A percentile compares a stretch with the other conserved stretches of the same genome.
These are phyloP conservation scores for Saiga tatarica DNA, from an alignment of 2,113 vertebrate genomes.

Conservation along the genomic window DNA sequence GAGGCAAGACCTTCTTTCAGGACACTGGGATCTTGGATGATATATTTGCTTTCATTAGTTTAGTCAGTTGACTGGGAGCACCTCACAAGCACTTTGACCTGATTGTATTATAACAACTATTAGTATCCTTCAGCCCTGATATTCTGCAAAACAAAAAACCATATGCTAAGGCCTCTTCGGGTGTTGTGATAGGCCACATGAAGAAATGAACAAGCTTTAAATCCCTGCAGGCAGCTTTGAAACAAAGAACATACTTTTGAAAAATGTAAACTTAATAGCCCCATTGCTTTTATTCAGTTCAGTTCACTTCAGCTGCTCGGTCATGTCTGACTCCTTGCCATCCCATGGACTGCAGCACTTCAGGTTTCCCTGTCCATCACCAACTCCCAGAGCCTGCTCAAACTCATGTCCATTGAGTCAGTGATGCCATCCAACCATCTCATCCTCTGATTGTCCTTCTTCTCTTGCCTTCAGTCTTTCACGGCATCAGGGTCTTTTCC, in stretches of 20 bases:
- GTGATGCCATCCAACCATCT: not conserved
- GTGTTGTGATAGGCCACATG: not conserved
- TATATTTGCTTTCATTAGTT: not conserved
- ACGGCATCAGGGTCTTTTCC: not conserved
- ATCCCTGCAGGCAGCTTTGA: not conserved
- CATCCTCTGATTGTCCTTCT: not conserved
- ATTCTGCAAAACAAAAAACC: not conserved
- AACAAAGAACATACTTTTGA: not conserved
- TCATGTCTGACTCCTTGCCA: not conserved
- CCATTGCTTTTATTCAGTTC: not conserved
- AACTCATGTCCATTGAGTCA: not conserved
- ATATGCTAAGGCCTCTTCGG: not conserved
- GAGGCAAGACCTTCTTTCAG: not conserved
- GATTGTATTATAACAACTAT: not conserved
- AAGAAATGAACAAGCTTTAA: not conserved
- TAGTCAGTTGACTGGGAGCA: not conserved
- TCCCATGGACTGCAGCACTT: fast-evolving
- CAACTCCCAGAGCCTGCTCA: not conserved
- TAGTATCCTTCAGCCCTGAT: not conserved
- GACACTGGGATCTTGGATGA: not conserved
- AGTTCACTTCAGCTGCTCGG: not conserved
- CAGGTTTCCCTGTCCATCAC: not conserved
- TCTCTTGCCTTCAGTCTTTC: not conserved
- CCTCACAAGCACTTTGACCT: not conserved
- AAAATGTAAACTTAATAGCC: not conserved